Percentiles rank a stretch among this genome's conserved stretches.
phyloP scores from a whole-genome alignment of 2,888 invertebrate species.

The Cancer borealis region DNA sequence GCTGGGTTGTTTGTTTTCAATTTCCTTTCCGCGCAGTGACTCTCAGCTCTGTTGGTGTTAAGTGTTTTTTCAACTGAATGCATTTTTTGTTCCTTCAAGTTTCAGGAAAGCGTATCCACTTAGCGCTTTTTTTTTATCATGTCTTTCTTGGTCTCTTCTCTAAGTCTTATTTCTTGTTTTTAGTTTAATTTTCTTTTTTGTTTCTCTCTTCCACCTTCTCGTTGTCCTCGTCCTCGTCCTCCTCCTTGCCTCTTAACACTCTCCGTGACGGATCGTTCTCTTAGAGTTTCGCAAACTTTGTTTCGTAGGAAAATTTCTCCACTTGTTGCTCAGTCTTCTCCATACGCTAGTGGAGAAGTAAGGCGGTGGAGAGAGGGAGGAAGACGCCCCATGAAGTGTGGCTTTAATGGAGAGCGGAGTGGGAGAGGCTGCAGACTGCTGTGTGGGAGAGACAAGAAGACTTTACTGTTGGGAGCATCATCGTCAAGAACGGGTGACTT shows the following conservation, averaged over 20 bases:
- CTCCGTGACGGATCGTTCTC: background rate
- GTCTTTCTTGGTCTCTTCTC: constrained; percentile 28
- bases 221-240: background rate
- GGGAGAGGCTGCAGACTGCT: background rate
- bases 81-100: background rate
- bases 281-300: background rate
- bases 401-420: background rate
- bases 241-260: background rate
- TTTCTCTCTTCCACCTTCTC: background rate
- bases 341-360: background rate
- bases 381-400: background rate
- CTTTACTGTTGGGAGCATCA: background rate
- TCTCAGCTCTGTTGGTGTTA: background rate
- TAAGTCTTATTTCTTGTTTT: background rate
- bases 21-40: background rate
- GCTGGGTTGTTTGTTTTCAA: background rate
- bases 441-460: background rate
- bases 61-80: background rate
- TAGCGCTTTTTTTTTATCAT: background rate
- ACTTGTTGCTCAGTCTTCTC: background rate
- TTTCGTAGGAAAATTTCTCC: background rate
- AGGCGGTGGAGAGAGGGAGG: background rate
- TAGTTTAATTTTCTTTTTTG: background rate
- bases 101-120: background rate
- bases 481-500: background rate